Evolutionary conservation across 2,797 vertebrate species (phyloP), one percentile per base, ranked within the genome.

Genomic region (Spinus pinus): DNA sequence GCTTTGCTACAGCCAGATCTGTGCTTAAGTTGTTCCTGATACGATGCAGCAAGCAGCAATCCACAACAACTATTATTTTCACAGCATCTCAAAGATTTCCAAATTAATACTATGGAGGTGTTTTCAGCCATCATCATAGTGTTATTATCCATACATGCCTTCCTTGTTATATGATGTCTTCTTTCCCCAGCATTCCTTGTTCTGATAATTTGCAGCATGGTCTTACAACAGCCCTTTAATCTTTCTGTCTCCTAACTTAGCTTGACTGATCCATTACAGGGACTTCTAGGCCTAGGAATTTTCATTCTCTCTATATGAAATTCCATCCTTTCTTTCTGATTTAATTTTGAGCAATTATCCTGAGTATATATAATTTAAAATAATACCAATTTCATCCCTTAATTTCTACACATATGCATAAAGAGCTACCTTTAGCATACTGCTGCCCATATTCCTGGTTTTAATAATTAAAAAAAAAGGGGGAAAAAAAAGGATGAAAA

Each of bases 191-290:
- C 5, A 21, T 93, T 94, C 92, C 70, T 77, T 79, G 37, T 91
- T 79, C 20, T 53, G 54, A 23, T 61, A 53, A 69, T 28, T 30
- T 94, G 70, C 75, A 92, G 50, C 41, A 60, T 8, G 30, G 49
- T 22, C 18, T 84, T 75, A 57, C 72, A 83, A 83, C 3, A 62
- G n/a, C 65, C 46, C 41, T 81, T 90, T 91, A 91, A 94, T 94
- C 66, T 47, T 58, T 65, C 66, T 70, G 30, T 51, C 54, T 81
- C 33, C 31, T 65, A 61, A 81, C 17, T 89, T 35, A 23, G 42
- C 80, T 96, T 86, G 82, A 90, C 70, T 91, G 73, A 91, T 65
- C 84, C 49, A 69, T 83, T 95, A 65, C 13, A 93, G 58, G 93
- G 33, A 21, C 6, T 81, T 72, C 47, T 35, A 69, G 12, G 57